Conservation (phyloP, 2,113 vertebrate genomes). For the Suncus etruscus region DNA sequence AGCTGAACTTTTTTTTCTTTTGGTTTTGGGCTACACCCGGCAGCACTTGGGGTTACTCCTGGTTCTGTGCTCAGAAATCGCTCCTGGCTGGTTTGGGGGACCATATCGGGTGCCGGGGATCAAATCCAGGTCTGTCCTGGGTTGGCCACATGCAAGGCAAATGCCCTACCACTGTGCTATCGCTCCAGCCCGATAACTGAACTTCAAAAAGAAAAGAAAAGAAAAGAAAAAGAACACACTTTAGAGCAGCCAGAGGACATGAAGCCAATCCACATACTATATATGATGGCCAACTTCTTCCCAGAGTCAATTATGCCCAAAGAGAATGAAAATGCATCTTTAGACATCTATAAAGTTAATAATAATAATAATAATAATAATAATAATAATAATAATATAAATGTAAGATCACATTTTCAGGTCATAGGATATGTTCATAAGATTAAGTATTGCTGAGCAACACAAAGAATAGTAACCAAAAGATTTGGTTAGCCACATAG, state of each 20-base stretch:
- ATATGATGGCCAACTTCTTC: background rate
- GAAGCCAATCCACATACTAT: background rate
- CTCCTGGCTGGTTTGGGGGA: no score
- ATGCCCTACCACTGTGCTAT: no score
- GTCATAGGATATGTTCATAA: background rate
- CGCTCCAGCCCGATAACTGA: no score
- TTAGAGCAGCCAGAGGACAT: background rate
- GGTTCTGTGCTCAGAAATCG: no score
- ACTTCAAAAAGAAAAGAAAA: background rate
- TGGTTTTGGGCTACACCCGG: no score
- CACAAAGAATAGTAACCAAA: background rate
- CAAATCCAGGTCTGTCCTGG: no score
- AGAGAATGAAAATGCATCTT: background rate
- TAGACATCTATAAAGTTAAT: background rate
- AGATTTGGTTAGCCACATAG: no score
- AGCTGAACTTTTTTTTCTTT: background rate
- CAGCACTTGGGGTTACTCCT: no score
- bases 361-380: no score
- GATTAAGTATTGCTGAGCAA: background rate
- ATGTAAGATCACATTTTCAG: background rate
- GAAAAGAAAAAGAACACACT: background rate
- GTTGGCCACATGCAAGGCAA: no score
- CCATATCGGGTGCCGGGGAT: no score
- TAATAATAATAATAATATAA: background rate
- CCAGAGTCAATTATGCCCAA: conserved; percentile 9